A percentile compares a stretch with the other conserved stretches of the same genome.
phyloP scores from a whole-genome alignment of 2,113 vertebrate genomes.

The Nannospalax galili region DNA sequence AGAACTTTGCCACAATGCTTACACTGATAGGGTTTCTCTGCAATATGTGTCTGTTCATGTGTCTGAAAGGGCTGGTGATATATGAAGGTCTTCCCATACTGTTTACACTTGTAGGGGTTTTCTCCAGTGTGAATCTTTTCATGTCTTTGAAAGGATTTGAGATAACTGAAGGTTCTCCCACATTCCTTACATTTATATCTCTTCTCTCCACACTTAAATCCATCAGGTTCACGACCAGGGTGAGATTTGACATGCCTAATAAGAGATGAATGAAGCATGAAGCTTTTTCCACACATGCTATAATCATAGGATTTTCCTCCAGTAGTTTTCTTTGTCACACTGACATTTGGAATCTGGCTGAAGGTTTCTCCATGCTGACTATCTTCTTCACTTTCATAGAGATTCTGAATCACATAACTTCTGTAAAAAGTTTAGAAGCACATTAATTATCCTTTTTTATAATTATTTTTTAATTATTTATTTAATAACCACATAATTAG shows the following conservation, averaged over 20 bases:
- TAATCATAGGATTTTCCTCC: conserved; percentile 40
- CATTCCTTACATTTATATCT: conserved; percentile 52
- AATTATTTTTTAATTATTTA: too few relatives aligned
- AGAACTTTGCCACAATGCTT: not conserved
- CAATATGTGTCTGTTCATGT: not conserved
- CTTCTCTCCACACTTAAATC: conserved; percentile 42
- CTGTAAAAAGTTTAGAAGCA: conserved; percentile 32
- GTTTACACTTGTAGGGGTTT: conserved; percentile 1
- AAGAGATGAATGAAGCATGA: conserved; percentile 11
- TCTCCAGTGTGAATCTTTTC: not conserved
- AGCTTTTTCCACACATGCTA: conserved; percentile 25
- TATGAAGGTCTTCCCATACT: conserved; percentile 38
- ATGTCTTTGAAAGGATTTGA: conserved; percentile 39
- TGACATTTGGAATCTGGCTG: not conserved
- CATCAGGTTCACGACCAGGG: not conserved
- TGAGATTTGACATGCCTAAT: conserved; percentile 26
- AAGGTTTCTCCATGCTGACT: not conserved
- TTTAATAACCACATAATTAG: too few relatives aligned
- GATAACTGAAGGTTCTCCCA: conserved; percentile 59
- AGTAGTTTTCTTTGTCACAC: not conserved
- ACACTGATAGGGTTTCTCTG: not conserved
- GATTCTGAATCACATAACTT: not conserved
- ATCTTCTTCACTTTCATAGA: conserved; percentile 43
- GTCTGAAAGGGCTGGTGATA: not conserved
- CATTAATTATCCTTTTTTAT: not conserved